Evolutionary conservation across 2,797 vertebrate genomes (phyloP), one percentile per base, ranked within the genome.

Genomic region (Anguilla megastoma): DNA sequence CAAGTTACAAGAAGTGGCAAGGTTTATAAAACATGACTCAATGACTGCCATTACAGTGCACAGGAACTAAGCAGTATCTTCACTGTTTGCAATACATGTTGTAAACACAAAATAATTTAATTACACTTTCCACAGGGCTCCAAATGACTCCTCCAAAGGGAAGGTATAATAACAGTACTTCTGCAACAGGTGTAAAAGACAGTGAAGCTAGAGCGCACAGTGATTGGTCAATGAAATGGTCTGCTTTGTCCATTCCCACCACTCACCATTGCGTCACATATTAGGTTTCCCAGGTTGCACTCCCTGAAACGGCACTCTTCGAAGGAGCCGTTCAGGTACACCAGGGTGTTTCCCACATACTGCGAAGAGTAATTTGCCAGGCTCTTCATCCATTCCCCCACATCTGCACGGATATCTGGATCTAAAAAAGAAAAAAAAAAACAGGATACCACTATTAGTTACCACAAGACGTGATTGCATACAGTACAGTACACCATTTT

Each of bases 261-360:
- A n/a, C 90, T 90, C 12, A 99, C 98, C 98, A 96, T 94, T 85
- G 98, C 98, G 48, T 99, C 98, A 58, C 98, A 99, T 88, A 99
- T 97, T 71, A 99, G 90, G 92, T 99, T 99, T 41, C 98, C 98
- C 94, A 99, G 94, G 93, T 99, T 99, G 86, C 98, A 99, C 86
- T 99, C 98, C 0, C 90, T 91, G 88, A 96, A 97, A 14, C 98
- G 97, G 86, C 98, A 99, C 0, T 96, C 95, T 9, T 95, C 88
- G 36, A 87, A 93, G 0, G 96, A 95, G 0, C 98, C 98, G 0
- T 99, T 96, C 89, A 99, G 94, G 89, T 97, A 98, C 36, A 99
- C 98, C 36, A 96, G 92, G 0, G 98, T 99, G 92, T 90, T 91
- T 16, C 98, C 98, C 86, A 99, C 91, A 88, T 94, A 93, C 90